phyloP scores from a whole-genome alignment of 1,140 invertebrate species.

The Philopotamus ludificatus region DNA sequence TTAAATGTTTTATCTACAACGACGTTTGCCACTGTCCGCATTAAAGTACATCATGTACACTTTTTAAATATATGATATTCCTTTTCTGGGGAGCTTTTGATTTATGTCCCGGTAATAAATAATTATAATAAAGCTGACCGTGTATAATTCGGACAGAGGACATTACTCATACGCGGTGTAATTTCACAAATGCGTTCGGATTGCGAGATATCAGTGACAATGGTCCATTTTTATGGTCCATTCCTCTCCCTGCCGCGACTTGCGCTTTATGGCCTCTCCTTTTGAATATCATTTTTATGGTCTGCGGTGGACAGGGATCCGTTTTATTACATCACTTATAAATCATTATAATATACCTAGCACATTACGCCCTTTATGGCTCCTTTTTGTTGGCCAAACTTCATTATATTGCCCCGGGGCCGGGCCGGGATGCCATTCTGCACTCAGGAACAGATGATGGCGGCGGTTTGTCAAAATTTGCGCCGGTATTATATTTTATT shows the following conservation, averaged over 20 bases:
- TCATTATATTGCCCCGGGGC: conserved; percentile 20
- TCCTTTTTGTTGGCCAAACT: conserved; percentile 29
- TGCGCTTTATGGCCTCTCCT: conserved; percentile 33
- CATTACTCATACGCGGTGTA: not conserved
- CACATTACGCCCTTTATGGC: conserved; percentile 34
- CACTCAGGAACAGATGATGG: not conserved
- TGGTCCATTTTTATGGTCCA: conserved; percentile 31
- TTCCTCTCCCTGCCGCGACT: conserved; percentile 14
- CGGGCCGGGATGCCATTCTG: not conserved
- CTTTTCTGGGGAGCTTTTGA: no score
- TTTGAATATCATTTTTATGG: conserved; percentile 42
- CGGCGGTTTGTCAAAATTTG: conserved; percentile 13
- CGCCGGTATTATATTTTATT: not conserved
- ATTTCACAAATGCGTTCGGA: conserved; percentile 18
- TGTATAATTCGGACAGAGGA: not conserved
- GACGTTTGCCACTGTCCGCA: no score
- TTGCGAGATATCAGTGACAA: conserved; percentile 19
- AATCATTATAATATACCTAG: conserved; percentile 39
- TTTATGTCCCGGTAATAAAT: no score
- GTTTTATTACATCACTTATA: conserved; percentile 41
- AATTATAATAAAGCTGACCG: not conserved
- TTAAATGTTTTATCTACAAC: no score
- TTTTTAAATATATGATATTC: no score
- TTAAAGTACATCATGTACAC: no score
- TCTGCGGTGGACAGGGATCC: conserved; percentile 33